A percentile compares a stretch with the other conserved stretches of the same genome.
Evolutionary conservation across 2,797 vertebrate genomes (phyloP).

Genomic region (Sebastes nivosus): DNA sequence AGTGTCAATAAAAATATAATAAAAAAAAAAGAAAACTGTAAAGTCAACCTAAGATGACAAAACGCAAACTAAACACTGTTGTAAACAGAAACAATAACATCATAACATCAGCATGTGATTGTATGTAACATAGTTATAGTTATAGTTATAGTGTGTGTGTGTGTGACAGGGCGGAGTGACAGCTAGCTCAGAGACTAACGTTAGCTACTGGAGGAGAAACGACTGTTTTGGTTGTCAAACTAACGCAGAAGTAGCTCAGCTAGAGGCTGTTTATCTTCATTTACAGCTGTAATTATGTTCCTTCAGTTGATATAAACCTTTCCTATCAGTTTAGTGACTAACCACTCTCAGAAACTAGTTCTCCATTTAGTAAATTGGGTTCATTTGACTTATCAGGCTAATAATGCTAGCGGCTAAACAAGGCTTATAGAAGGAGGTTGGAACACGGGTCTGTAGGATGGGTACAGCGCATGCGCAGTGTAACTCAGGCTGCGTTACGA

Average conservation of each 20-base stretch:
- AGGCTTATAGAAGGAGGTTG: too few species aligned
- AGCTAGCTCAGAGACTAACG: not conserved
- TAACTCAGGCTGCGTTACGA: too few species aligned
- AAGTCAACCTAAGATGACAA: too few species aligned
- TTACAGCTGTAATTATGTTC: not conserved
- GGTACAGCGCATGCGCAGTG: too few species aligned
- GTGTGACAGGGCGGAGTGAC: conserved; percentile 9
- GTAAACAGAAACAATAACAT: too few species aligned
- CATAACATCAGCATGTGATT: too few species aligned
- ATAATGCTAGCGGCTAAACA: conserved; percentile 63
- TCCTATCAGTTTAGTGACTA: not conserved
- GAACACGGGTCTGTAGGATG: fast-evolving
- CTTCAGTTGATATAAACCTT: not conserved
- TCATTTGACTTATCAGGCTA: conserved; percentile 33
- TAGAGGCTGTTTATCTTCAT: not conserved
- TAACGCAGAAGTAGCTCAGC: not conserved
- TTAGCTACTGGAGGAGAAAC: not conserved
- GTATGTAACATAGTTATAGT: too few species aligned
- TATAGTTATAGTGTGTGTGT: too few species aligned
- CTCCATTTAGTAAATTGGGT: not conserved
- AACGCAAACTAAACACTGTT: too few species aligned
- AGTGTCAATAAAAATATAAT: too few species aligned
- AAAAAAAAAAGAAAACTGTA: too few species aligned
- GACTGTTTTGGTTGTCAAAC: conserved; percentile 18
- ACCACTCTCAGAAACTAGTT: not conserved